Evolutionary conservation across 2,797 vertebrate species (phyloP), one percentile per base, ranked within the genome.

Genomic region (Oreortyx pictus): DNA sequence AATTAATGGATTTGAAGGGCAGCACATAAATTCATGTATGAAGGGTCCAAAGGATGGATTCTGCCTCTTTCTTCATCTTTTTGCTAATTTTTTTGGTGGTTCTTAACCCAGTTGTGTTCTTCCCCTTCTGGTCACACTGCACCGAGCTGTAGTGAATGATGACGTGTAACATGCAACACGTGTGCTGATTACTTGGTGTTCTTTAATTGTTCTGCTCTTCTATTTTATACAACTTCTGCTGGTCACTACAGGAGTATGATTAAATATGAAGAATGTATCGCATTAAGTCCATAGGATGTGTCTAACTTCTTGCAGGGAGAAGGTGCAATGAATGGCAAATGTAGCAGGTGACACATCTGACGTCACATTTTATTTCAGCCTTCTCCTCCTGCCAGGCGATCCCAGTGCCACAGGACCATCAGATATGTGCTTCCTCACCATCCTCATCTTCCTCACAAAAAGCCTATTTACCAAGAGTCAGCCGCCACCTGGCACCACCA

Each of bases 391-490:
- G 44, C 44, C 61, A 49, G 39, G 56, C 17, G 57, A 64, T 35
- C 14, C 49, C 49, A 56, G 49, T 60, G 35, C 33, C 35, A 49
- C 9, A 14, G 41, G 41, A 18, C 29, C 44, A n/a, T 23, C 60
- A 64, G 33, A 68, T 41, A 3, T 9, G 9, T 6, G 6, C 18
- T 66, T 81, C 52, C 39, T 80, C 19, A 6, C 54, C 13, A 8
- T 23, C 47, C 31, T 50, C 2, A 0, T 24, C 33, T 57, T 62
- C 43, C 25, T 70, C 33, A 56, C 14, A 23, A 71, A 71, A 6
- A 13, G 25, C 25, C 3, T 31, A 35, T 52, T 54, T 52, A 11
- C 0, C 0, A 71, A 80, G 27, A 72, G 37, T 33, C 33, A 85
- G 52, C 7, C 66, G 23, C 59, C 66, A 56, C 27, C 39, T 50